phyloP scores from a whole-genome alignment of 2,113 vertebrate species.

The Carettochelys insculpta region DNA sequence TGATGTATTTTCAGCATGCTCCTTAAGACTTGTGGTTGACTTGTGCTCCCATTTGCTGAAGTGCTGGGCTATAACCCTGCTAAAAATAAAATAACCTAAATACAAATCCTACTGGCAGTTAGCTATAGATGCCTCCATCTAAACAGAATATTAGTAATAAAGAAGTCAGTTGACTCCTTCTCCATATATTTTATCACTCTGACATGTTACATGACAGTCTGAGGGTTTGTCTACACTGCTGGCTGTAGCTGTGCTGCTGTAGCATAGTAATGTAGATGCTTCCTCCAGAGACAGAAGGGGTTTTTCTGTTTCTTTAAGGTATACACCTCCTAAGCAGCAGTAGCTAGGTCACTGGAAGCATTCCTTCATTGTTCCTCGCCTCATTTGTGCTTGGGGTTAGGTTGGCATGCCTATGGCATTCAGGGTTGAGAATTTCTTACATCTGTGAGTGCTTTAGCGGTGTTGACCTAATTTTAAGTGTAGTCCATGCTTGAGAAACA shows the following conservation, averaged over 20 bases:
- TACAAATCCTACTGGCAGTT: not conserved
- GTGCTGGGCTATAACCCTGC: not conserved
- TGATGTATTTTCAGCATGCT: not conserved
- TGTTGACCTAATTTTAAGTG: not conserved
- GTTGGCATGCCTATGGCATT: not conserved
- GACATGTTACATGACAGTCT: not conserved
- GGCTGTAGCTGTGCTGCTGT: not conserved
- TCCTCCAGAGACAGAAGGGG: not conserved
- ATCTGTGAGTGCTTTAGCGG: too few species aligned
- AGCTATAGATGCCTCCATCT: not conserved
- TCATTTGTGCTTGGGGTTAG: not conserved
- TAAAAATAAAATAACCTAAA: not conserved
- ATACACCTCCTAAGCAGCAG: too few species aligned
- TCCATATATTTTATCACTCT: not conserved
- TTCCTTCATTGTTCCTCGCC: too few species aligned
- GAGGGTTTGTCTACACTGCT: not conserved
- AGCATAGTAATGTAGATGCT: not conserved
- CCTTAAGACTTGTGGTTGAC: not conserved
- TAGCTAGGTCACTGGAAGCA: too few species aligned
- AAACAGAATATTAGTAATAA: not conserved
- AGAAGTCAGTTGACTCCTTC: rapidly evolving
- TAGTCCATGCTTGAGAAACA: not conserved
- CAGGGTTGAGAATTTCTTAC: not conserved
- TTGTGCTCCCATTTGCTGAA: not conserved
- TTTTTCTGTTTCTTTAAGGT: not conserved